Percentiles rank a stretch among this genome's conserved stretches.
Evolutionary conservation across 2,797 vertebrate species (phyloP).

Genomic region (Labeo calbasu): DNA sequence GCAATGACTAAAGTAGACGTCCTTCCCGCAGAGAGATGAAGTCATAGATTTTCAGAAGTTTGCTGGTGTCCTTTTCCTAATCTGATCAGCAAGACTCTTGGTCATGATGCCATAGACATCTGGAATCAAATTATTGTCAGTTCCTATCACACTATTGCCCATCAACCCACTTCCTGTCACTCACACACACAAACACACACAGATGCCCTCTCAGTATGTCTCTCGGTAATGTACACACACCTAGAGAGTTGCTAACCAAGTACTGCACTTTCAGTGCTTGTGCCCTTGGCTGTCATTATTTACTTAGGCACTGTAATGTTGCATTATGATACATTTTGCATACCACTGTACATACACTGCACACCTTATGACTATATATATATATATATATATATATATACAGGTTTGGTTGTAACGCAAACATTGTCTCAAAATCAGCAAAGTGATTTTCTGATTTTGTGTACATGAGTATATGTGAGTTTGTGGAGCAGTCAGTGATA

Average conservation of each 20-base stretch:
- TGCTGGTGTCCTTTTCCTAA: slow-evolving; percentile 64
- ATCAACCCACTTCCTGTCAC: slow-evolving; percentile 35
- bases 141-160: slow-evolving; percentile 54
- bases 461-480: background rate
- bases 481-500: background rate
- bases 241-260: slow-evolving; percentile 15
- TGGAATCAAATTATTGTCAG: slow-evolving; percentile 61
- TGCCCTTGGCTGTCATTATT: slow-evolving; percentile 46
- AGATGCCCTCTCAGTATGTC: slow-evolving; percentile 34
- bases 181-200: slow-evolving; percentile 24
- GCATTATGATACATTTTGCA: background rate
- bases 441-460: background rate
- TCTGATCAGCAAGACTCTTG: slow-evolving; percentile 66
- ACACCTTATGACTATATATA: no score
- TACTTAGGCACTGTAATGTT: background rate
- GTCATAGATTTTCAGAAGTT: slow-evolving; percentile 63
- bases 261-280: slow-evolving; percentile 55
- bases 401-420: no score
- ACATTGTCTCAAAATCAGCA: no score
- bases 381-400: no score
- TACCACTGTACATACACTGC: no score
- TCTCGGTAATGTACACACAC: background rate
- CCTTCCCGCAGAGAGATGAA: slow-evolving; percentile 52
- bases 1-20: slow-evolving; percentile 8
- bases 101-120: slow-evolving; percentile 59